Evolutionary conservation across 2,888 invertebrate genomes (phyloP).

Genomic region (Lysandra bellargus): DNA sequence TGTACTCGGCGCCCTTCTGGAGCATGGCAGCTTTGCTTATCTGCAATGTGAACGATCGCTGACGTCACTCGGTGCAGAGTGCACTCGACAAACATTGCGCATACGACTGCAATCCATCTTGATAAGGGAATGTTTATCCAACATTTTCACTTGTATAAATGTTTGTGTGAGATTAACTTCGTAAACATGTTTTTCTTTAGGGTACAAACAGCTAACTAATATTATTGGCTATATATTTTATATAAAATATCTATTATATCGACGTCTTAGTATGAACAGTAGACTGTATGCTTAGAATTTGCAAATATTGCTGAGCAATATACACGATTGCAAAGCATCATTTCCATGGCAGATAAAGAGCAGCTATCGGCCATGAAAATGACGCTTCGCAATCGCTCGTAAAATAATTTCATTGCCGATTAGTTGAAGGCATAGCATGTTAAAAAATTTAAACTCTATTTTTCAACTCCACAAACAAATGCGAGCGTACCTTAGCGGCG

Average conservation of each 20-base stretch:
- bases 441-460: not conserved
- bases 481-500: constrained; percentile 86
- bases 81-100: constrained; percentile 2
- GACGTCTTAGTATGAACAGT: no score
- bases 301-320: no score
- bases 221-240: not conserved
- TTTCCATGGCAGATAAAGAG: not conserved
- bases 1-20: constrained; percentile 97
- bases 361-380: not conserved
- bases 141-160: not conserved
- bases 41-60: constrained; percentile 57
- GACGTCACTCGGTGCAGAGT: constrained; percentile 56
- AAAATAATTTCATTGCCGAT: no score
- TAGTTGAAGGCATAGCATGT: not conserved
- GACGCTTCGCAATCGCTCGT: not conserved
- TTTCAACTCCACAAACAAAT: not conserved
- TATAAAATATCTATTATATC: no score
- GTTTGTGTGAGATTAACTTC: not conserved
- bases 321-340: no score
- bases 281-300: no score
- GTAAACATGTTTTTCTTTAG: not conserved
- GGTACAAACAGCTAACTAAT: not conserved
- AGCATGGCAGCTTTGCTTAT: constrained; percentile 97
- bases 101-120: not conserved
- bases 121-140: constrained; percentile 10